Base-by-base conservation (phyloP, 2,113 vertebrate species). In the Gopherus evgoodei region DNA sequence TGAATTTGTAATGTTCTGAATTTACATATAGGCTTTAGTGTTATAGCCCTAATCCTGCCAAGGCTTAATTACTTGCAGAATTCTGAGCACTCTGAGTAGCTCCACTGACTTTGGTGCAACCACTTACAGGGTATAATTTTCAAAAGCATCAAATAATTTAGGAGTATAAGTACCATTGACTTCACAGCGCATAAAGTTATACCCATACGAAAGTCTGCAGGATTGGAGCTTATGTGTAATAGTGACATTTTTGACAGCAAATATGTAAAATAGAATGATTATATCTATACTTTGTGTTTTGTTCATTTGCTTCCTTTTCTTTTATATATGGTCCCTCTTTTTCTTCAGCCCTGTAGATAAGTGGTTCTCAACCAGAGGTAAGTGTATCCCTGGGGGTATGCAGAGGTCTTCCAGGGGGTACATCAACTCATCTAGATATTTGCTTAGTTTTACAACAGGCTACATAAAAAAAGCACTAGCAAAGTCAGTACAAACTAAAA, bases 1-100 rank as follows among this genome's bases (percentile, higher is more conserved):
- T 59, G n/a, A 83, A 0, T 1, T 17, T 57, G 0, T 19, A 16
- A 22, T 85, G n/a, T 69, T 22, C 10, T 50, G 27, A 4, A 52
- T 17, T 90, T 82, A 62, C 62, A 82, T 9, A 31, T 11, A 2
- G 5, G 11, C 31, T 35, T 35, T 19, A 65, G 29, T 65, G 29
- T 49, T 59, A 72, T 84, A 88, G 81, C 86, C 54, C 11, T 25
- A n/a, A 47, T 35, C 24, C 75, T 88, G 24, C 59, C 35, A 31
- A 47, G 59, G 27, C 29, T 62, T 62, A 65, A 35, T 65, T n/a
- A 65, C 13, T 31, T 62, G 29, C 56, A 27, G 24, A 76, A 44
- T 11, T 76, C 21, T 49, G 3, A 42, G 24, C 83, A 13, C n/a
- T 24, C 38, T 35, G 56, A 31, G 7, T 5, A 83, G 17, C 8